Base-by-base conservation (phyloP, 2,797 vertebrate species). In the Taeniopygia guttata region DNA sequence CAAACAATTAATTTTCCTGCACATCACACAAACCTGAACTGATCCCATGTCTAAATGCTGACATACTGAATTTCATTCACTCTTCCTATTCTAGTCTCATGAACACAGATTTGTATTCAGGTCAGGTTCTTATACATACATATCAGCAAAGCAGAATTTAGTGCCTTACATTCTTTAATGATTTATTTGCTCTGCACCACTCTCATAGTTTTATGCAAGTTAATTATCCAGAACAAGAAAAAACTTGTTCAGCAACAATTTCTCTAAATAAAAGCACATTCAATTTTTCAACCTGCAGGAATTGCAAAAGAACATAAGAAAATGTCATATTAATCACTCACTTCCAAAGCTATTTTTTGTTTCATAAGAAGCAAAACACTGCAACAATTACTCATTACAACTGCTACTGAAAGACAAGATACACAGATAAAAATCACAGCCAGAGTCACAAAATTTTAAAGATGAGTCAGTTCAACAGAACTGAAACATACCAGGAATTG, bases 101-200 rank as follows among this genome's bases (percentile, higher is more conserved):
- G 3, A 42, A 45, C 38, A 58, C 10, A 36, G 0, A 0, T 3
- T 3, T 19, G 9, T 8, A 26, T 21, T 69, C 67, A 34, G 62
- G 40, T 45, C 45, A 52, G 42, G 42, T 38, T 76, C 29, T 67
- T 20, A 64, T 0, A 69, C 4, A 3, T 1, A 9, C 3, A 18
- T 11, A 27, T 15, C 52, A 91, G 25, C 49, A 55, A 22, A 67
- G 13, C 10, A 30, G 13, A 58, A 70, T 27, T 55, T n/a, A 52
- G 38, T 25, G 10, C 27, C 52, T 74, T 26, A 29, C 4, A 52
- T 23, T 52, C 54, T 56, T 52, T 22, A 56, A 18, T 9, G 1
- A 79, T 42, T 23, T 29, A 19, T 89, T 49, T n/a, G 26, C 34
- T 48, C 59, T 15, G 14, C 26, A 60, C 7, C 15, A 42, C 23